Percentiles rank a stretch among this genome's conserved stretches.
Conservation (phyloP, 2,888 invertebrate species). For the Bombylius major region DNA sequence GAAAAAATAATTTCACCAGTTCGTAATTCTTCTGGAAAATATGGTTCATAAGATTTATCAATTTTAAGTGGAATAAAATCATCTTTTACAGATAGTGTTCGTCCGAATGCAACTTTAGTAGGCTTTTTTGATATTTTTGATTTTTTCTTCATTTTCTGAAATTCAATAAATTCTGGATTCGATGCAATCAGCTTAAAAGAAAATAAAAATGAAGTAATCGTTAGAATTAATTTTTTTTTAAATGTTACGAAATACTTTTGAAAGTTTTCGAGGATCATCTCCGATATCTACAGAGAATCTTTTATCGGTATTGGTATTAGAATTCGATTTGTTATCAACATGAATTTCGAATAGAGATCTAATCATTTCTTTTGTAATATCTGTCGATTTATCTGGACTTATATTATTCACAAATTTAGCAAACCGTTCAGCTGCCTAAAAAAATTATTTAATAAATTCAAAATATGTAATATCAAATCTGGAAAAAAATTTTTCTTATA, state of each 20-base stretch:
- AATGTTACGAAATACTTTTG: too few species aligned
- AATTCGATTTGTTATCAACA: neutral
- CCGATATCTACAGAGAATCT: too few species aligned
- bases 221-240: neutral
- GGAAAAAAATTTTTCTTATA: too few species aligned
- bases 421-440: conserved; percentile 25
- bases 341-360: conserved; percentile 25
- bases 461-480: too few species aligned
- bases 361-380: conserved; percentile 28
- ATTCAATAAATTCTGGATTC: neutral
- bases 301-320: too few species aligned
- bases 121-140: conserved; percentile 22
- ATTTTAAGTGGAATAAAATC: conserved; percentile 22
- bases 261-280: too few species aligned
- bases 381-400: conserved; percentile 24
- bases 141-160: conserved; percentile 28
- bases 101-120: conserved; percentile 29
- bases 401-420: conserved; percentile 31
- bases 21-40: conserved; percentile 28
- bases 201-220: neutral
- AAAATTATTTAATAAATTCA: too few species aligned
- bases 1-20: conserved; percentile 30
- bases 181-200: neutral
- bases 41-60: conserved; percentile 24
- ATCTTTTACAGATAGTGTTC: conserved; percentile 28